Evolutionary conservation across 2,797 vertebrate species (phyloP).

Genomic region (Setipinna tenuifilis): DNA sequence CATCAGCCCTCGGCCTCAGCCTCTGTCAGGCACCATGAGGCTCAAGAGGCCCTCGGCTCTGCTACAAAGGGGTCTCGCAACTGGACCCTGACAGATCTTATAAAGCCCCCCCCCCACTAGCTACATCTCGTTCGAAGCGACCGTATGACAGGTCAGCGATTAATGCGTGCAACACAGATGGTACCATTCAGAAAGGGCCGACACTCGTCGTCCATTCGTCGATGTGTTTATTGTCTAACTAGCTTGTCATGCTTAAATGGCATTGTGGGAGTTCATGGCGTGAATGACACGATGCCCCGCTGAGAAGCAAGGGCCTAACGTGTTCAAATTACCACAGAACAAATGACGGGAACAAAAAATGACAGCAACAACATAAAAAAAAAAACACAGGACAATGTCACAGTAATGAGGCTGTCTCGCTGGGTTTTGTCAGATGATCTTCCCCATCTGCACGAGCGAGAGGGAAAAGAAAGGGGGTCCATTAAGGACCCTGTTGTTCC

Average conservation of each 20-base stretch:
- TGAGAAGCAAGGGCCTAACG: neutral
- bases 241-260: slow-evolving; percentile 7
- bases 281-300: neutral
- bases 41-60: neutral
- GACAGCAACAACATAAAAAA: too few relatives aligned
- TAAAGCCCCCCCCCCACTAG: neutral
- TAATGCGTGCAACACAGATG: neutral
- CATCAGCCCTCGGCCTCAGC: neutral
- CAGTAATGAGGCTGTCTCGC: neutral
- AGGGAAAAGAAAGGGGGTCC: neutral
- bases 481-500: neutral
- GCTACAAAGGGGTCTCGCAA: neutral
- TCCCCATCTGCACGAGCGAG: neutral
- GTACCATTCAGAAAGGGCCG: neutral
- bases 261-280: slow-evolving; percentile 14
- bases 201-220: neutral
- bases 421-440: slow-evolving; percentile 10
- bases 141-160: slow-evolving; percentile 8
- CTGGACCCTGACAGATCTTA: neutral
- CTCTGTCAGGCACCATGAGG: neutral
- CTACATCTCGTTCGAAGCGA: neutral
- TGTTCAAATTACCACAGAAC: slow-evolving; percentile 10
- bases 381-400: neutral
- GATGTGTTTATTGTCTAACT: slow-evolving; percentile 2
- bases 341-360: slow-evolving; percentile 6